Evolutionary conservation across 2,888 invertebrate genomes (phyloP), one percentile per base, ranked within the genome.

Genomic region (Eupeodes latifasciatus): DNA sequence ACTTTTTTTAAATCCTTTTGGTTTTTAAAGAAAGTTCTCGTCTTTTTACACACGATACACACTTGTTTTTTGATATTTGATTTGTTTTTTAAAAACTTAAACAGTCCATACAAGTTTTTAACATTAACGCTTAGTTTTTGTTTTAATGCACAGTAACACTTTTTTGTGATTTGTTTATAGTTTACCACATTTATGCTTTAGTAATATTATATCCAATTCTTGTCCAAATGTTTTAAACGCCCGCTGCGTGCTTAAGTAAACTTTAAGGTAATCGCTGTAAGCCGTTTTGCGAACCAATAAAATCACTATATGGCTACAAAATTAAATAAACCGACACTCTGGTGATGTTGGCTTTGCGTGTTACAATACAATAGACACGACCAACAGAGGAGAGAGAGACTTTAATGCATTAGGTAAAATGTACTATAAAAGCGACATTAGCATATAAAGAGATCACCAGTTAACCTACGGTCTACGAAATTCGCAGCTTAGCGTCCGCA

Each of bases 401-500:
- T 66, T 64, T 86, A 66, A 27, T 62, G 55, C 59, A 81, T 40
- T 61, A 49, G 53, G 40, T 40, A 40, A 7, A 27, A 40, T 40
- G 40, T 51, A 61, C 19, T 61, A 27, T 19, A 44, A 53, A 40
- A 76, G 44, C 59, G 55, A 66, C 64, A 77, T 76, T 44, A 61
- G 40, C 78, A 77, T 40, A 67, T 66, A 64, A 78, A 71, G 59
- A 66, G 77, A 44, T 69, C 36, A 55, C 69, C 51, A 80, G 55
- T 59, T 81, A 81, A 81, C 80, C 84, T 81, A 87, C 83, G 72
- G 87, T 87, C 87, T 87, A 74, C 88, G 85, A 85, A 85, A 75
- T 75, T 75, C 74, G 85, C 85, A 88, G 88, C 85, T 75, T 77
- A 83, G 89, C 89, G 89, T 87, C 89, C 83, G 89, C 89, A 86